Percentiles rank a stretch among this genome's conserved stretches.
Evolutionary conservation across 2,797 vertebrate species (phyloP).

Genomic region (Craterocephalus amniculus): DNA sequence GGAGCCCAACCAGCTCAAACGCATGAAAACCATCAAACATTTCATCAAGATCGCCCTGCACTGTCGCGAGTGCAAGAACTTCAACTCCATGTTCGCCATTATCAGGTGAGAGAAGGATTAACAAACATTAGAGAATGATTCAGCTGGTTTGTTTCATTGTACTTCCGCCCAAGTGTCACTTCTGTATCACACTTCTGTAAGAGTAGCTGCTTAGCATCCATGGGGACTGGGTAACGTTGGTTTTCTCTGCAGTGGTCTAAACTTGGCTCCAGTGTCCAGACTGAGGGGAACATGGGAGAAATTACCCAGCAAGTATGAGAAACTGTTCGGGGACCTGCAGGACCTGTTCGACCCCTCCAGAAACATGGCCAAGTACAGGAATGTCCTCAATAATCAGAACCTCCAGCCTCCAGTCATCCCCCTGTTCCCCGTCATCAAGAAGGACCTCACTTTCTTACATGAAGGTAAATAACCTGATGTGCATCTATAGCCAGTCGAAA

Average conservation of each 20-base stretch:
- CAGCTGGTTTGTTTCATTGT: background rate
- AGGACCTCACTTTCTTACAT: constrained; percentile 98
- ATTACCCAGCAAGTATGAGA: constrained; percentile 98
- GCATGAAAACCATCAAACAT: constrained; percentile 98
- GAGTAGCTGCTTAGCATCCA: background rate
- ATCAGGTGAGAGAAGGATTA: constrained; percentile 87
- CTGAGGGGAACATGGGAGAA: constrained; percentile 98
- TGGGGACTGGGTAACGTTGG: background rate
- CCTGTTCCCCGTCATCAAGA: constrained; percentile 98
- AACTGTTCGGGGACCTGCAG: constrained; percentile 97
- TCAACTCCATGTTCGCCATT: constrained; percentile 99
- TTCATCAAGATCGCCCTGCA: constrained; percentile 98
- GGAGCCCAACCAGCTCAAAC: constrained; percentile 96
- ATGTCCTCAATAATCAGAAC: constrained; percentile 98
- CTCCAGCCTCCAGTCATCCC: constrained; percentile 98
- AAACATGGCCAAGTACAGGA: constrained; percentile 99
- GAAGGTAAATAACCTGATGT: constrained; percentile 85
- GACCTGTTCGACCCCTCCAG: constrained; percentile 98
- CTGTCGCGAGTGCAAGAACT: constrained; percentile 99
- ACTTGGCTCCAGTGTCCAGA: constrained; percentile 95
- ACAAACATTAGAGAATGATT: background rate
- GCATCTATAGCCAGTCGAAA: background rate
- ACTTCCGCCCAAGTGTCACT: background rate
- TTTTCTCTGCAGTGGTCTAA: constrained; percentile 87
- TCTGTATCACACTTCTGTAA: background rate